A percentile compares a stretch with the other conserved stretches of the same genome.
Conservation (phyloP, 2,888 invertebrate genomes). For the Ypsolopha sequella region DNA sequence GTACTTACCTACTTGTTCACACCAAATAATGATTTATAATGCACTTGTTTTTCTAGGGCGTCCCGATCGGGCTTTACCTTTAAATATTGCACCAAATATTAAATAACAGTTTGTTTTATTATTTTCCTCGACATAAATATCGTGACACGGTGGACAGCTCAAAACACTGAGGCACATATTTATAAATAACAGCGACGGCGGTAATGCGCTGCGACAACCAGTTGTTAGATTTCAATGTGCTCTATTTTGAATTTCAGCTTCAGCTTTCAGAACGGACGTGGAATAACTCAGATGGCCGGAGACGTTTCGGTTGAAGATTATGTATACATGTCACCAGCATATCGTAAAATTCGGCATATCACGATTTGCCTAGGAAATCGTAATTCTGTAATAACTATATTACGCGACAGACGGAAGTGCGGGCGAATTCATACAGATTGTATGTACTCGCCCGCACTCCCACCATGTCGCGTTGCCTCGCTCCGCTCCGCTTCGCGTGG, state of each 20-base stretch:
- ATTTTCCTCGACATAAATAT: conserved; percentile 24
- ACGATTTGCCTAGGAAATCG: no score
- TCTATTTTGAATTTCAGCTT: conserved; percentile 54
- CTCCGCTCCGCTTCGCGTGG: no score
- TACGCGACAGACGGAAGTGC: no score
- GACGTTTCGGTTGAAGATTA: not conserved
- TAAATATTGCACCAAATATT: not conserved
- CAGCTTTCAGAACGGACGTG: conserved; percentile 34
- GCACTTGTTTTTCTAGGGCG: not conserved
- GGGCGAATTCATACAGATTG: no score
- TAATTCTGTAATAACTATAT: no score
- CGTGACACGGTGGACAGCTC: conserved; percentile 36
- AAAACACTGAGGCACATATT: conserved; percentile 51
- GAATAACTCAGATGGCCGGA: not conserved
- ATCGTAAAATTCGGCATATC: no score
- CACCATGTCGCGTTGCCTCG: no score
- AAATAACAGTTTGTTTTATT: conserved; percentile 16
- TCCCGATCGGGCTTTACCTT: not conserved
- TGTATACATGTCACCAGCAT: no score
- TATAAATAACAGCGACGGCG: conserved; percentile 57
- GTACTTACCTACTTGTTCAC: no score
- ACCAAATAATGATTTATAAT: not conserved
- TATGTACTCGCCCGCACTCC: no score
- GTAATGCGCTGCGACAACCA: conserved; percentile 59
- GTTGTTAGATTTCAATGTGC: conserved; percentile 68